phyloP scores from a whole-genome alignment of 2,113 vertebrate species.

The Misgurnus mizolepis region DNA sequence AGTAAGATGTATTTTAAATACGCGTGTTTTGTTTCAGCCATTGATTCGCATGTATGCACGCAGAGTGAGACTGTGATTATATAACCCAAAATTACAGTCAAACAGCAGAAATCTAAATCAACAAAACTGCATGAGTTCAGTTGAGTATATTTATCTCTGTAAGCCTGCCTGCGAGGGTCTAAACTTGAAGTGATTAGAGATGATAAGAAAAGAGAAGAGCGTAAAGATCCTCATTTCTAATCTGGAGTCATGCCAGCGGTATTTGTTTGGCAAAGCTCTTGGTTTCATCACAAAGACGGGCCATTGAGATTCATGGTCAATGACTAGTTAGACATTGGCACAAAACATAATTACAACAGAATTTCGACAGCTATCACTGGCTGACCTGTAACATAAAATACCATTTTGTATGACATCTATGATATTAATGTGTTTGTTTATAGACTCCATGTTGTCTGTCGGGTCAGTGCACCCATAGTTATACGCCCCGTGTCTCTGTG shows the following conservation, averaged over 20 bases:
- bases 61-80: too few species aligned
- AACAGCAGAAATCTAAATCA: not conserved
- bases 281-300: not conserved
- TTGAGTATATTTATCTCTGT: not conserved
- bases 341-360: not conserved
- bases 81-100: too few species aligned
- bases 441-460: not conserved
- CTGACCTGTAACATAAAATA: too few species aligned
- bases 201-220: not conserved
- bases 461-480: not conserved
- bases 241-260: not conserved
- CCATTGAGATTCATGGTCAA: not conserved
- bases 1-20: not conserved
- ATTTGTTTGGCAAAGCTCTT: not conserved
- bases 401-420: not conserved
- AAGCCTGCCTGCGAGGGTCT: not conserved
- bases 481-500: not conserved
- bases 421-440: not conserved
- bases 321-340: not conserved
- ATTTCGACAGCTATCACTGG: not conserved
- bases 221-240: not conserved
- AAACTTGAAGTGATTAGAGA: not conserved
- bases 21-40: not conserved
- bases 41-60: not conserved
- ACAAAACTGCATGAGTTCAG: not conserved